Evolutionary conservation across 2,797 vertebrate genomes (phyloP), one percentile per base, ranked within the genome.

Genomic region (Sitta carolinensis): DNA sequence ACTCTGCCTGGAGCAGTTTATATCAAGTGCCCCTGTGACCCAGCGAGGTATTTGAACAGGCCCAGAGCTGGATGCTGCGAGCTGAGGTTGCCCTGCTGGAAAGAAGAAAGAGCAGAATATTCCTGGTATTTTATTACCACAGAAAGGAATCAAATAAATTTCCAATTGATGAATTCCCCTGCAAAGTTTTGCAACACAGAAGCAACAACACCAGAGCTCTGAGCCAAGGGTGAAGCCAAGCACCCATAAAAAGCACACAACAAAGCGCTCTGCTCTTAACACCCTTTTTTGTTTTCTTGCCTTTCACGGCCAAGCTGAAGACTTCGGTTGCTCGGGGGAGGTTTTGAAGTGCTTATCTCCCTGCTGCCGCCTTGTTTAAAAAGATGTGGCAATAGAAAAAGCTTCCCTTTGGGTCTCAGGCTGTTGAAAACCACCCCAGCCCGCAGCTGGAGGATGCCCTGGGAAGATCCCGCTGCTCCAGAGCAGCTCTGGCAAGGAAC

Each of bases 111-210:
- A 32, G 30, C 23, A 68, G 38, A 93, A 45, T 7, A 61, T 5
- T 30, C 69, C 27, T 6, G 38, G 59, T 12, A n/a, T 82, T 84
- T 73, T 54, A 73, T 55, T 23, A 67, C 43, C 84, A 51, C 50
- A 40, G 12, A 76, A 93, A 82, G 0, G 3, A 90, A 84, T 18
- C 40, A 51, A 92, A 2, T 23, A 27, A 7, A 16, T 40, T 82
- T 61, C 43, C 81, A 57, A 85, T 12, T 32, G 68, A 87, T 34
- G 23, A 91, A 92, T 62, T 90, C 63, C 85, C 87, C 76, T 36
- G 83, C 59, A 32, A 84, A 90, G 83, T 72, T 93, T 66, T 69
- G 87, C 59, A 93, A 79, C 63, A 57, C 42, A 80, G 54, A 88
- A 74, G 40, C 29, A 73, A 15, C 51, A 87, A 5, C 59, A 30